Percentiles rank a stretch among this genome's conserved stretches.
Conservation (phyloP, 2,797 vertebrate species). For the Steatocranus sp. region DNA sequence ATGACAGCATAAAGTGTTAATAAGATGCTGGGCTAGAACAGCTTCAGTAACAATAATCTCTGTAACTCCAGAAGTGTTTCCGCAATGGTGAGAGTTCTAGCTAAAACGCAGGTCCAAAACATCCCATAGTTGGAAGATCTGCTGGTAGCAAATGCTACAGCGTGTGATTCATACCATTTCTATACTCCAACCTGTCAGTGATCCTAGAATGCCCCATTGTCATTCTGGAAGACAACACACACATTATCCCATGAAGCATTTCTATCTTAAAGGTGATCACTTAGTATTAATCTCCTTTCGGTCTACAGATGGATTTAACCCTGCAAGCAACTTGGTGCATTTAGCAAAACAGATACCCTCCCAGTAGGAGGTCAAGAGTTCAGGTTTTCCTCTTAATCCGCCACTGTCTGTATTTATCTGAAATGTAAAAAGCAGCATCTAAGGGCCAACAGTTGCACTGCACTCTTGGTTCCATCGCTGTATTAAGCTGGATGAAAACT, state of each 20-base stretch:
- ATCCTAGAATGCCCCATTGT: background rate
- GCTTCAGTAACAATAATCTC: background rate
- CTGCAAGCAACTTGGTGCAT: background rate
- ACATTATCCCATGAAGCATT: background rate
- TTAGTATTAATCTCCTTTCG: background rate
- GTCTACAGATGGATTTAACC: background rate
- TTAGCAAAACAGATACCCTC: background rate
- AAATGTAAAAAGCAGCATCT: slow-evolving; percentile 16
- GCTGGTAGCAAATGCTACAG: background rate
- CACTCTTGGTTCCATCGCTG: background rate
- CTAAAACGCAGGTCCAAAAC: background rate
- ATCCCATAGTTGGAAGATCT: background rate
- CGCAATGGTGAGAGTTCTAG: background rate
- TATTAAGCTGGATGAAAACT: slow-evolving; percentile 3
- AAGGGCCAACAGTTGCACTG: background rate
- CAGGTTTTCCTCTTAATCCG: background rate
- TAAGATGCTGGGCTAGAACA: accelerated
- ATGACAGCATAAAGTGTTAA: background rate
- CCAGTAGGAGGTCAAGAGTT: background rate
- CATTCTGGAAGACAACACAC: background rate
- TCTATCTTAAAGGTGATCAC: background rate
- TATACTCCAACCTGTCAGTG: background rate
- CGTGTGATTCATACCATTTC: background rate
- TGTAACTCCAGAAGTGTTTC: background rate
- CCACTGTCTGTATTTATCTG: background rate